These are phyloP conservation scores for Ichneumon xanthorius DNA, from an alignment of 2,888 invertebrate genomes.

Conservation along the genomic window DNA sequence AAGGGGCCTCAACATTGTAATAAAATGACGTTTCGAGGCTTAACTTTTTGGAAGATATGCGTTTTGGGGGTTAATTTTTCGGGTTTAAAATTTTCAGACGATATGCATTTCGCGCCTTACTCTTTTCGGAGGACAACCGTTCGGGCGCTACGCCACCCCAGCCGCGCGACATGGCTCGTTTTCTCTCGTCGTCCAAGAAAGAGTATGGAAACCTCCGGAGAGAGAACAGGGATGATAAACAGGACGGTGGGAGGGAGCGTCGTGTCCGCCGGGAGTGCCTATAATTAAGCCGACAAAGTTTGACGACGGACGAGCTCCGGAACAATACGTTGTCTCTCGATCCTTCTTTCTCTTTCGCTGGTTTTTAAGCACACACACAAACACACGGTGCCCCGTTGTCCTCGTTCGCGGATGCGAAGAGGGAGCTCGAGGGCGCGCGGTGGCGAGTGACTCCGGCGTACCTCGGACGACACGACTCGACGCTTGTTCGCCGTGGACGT, in stretches of 20 bases:
- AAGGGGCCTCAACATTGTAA: too few relatives aligned
- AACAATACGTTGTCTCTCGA: conserved; percentile 20
- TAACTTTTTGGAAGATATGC: too few relatives aligned
- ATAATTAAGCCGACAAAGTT: conserved; percentile 77
- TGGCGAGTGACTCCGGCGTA: conserved; percentile 6
- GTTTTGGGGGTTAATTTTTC: too few relatives aligned
- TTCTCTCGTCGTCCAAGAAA: not conserved
- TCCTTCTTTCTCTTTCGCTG: conserved; percentile 1
- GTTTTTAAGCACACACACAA: not conserved
- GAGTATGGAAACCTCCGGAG: not conserved
- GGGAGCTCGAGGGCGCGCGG: conserved; percentile 1
- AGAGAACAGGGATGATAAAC: conserved; percentile 1
- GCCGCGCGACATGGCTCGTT: not conserved
- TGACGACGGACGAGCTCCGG: conserved; percentile 73
- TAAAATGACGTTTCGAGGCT: too few relatives aligned
- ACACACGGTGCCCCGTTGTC: conserved; percentile 15
- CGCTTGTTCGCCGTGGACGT: conserved; percentile 60
- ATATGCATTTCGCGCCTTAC: too few relatives aligned
- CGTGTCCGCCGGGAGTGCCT: conserved; percentile 35
- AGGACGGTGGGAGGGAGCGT: not conserved
- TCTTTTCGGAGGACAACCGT: too few relatives aligned
- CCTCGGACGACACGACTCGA: conserved; percentile 48
- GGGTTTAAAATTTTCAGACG: too few relatives aligned
- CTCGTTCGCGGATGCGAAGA: conserved; percentile 4
- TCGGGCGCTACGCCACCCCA: too few relatives aligned